A percentile compares a stretch with the other conserved stretches of the same genome.
These are phyloP conservation scores for Euthynnus affinis DNA, from an alignment of 2,797 vertebrate genomes.

Conservation along the genomic window DNA sequence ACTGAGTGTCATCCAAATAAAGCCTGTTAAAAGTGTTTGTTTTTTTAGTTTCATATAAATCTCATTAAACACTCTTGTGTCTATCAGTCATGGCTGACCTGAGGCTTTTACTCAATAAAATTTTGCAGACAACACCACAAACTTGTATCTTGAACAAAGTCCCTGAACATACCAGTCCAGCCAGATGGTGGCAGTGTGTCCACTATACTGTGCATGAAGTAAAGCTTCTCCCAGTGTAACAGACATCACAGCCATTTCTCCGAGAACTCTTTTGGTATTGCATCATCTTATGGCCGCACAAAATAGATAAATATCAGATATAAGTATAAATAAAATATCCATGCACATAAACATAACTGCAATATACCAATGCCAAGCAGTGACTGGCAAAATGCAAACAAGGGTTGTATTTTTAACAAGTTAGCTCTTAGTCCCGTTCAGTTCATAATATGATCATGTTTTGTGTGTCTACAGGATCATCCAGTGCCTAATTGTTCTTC, in stretches of 20 bases:
- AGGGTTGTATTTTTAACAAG: too few relatives aligned
- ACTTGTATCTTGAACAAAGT: not conserved
- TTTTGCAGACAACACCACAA: constrained; percentile 12
- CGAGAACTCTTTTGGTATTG: not conserved
- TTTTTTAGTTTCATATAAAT: not conserved
- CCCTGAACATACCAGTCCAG: constrained; percentile 16
- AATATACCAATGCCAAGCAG: not conserved
- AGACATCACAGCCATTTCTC: constrained; percentile 13
- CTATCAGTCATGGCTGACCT: not conserved
- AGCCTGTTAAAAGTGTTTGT: not conserved
- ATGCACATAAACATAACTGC: not conserved
- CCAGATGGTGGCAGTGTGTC: constrained; percentile 80
- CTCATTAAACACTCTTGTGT: not conserved
- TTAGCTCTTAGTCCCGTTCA: too few relatives aligned
- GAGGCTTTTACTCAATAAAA: constrained; percentile 4
- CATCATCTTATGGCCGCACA: not conserved
- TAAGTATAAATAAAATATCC: not conserved
- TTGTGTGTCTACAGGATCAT: not conserved
- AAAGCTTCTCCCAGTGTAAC: constrained; percentile 13
- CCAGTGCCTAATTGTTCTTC: not conserved
- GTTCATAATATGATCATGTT: not conserved
- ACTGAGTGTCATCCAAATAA: not conserved
- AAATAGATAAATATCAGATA: not conserved
- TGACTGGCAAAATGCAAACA: not conserved
- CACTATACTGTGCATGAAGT: constrained; percentile 38